Evolutionary conservation across 2,888 invertebrate species (phyloP), one percentile per base, ranked within the genome.

Genomic region (Agrotis exclamationis): DNA sequence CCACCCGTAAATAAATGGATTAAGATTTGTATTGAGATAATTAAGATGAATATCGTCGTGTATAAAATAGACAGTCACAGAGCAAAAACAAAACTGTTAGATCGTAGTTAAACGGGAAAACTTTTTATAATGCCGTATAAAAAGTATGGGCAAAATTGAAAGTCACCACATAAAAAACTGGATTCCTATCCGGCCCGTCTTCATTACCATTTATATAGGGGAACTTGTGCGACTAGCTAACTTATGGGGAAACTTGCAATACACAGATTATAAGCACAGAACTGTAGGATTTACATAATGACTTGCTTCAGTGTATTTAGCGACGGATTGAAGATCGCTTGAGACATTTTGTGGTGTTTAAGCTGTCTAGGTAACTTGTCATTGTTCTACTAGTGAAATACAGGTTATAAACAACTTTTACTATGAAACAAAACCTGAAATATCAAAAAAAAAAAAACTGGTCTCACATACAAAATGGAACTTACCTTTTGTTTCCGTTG

Each of bases 141-240:
- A 39, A 87, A 88, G 84, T 87, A 74, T 83, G 84, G 79, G 85
- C 86, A 88, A 90, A 91, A 93, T 93, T 93, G 93, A 93, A 93
- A 92, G 92, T 91, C 89, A 91, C 70, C 80, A 66, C 63, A 83
- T 86, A 88, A 88, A 88, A 88, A 87, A 76, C 62, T 77, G 84
- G 82, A 88, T 83, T 88, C 78, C 81, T 63, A 63, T 50, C 66
- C 64, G 80, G 74, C 70, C 74, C 81, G 79, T 39, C 87, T 85
- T 89, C 91, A 94, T 94, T 94, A 91, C 90, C 94, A 94, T 94
- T 93, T 94, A 93, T 93, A 94, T 94, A 87, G 93, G 84, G 87
- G 89, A 94, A 94, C 90, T 94, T 93, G 88, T 87, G 74, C 85
- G 75, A 87, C 86, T 84, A 83, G 87, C 87, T 86, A 88, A 91